phyloP scores from a whole-genome alignment of 2,888 invertebrate species.

The Laspeyria flexula region DNA sequence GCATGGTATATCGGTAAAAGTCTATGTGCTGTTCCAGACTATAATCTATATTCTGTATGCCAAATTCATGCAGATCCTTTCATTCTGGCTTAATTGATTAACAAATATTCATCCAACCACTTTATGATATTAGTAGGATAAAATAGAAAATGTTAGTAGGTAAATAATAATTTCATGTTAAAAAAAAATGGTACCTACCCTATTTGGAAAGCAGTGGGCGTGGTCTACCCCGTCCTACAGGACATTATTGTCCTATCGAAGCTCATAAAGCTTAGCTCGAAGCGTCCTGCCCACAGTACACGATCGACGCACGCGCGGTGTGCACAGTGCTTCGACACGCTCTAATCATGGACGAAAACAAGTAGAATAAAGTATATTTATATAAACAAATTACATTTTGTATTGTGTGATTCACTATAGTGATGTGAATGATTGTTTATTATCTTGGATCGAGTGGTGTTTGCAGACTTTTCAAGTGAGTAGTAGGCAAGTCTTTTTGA shows the following conservation, averaged over 20 bases:
- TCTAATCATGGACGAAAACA: constrained; percentile 40
- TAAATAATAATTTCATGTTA: no score
- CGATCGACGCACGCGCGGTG: constrained; percentile 47
- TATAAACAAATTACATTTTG: not conserved
- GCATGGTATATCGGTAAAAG: no score
- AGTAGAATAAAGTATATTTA: constrained; percentile 3
- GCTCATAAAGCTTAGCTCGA: constrained; percentile 50
- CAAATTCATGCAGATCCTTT: no score
- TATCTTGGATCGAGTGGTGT: not conserved
- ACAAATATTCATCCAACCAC: no score
- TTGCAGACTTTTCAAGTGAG: not conserved
- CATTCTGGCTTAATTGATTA: no score
- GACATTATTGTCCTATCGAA: constrained; percentile 11
- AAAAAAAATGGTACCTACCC: no score
- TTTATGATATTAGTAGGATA: no score
- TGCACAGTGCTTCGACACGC: constrained; percentile 18
- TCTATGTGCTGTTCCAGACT: no score
- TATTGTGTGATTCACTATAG: constrained; percentile 8
- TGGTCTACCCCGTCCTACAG: constrained; percentile 48
- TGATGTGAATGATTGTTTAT: constrained; percentile 16
- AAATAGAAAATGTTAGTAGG: no score
- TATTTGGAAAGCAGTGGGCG: no score
- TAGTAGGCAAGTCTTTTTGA: not conserved
- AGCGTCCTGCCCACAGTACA: constrained; percentile 58
- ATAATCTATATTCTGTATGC: no score